Conservation (phyloP, 2,113 vertebrate genomes). For the Felis catus region F.catus_Fca126_mat1.0 CM031412.1:71083501-71084000, state of each 20-base stretch:
- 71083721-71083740: constrained; percentile 67
- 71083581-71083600: constrained; percentile 30
- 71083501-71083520: background rate
- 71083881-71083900: background rate
- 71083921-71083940: constrained; percentile 32
- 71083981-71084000: background rate
- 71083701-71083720: constrained; percentile 63
- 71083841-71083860: constrained; percentile 34
- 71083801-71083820: background rate
- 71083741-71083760: constrained; percentile 47
- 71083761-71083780: background rate
- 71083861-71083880: constrained; percentile 44
- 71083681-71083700: constrained; percentile 39
- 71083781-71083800: constrained; percentile 27
- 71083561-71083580: background rate
- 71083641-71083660: constrained; percentile 11
- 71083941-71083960: background rate
- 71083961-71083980: background rate
- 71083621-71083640: background rate
- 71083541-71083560: constrained; percentile 67
- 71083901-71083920: background rate
- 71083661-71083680: background rate
- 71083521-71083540: constrained; percentile 53
- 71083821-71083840: constrained; percentile 27
- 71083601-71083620: constrained; percentile 33